phyloP scores from a whole-genome alignment of 2,797 vertebrate species.

The Falco naumanni region DNA sequence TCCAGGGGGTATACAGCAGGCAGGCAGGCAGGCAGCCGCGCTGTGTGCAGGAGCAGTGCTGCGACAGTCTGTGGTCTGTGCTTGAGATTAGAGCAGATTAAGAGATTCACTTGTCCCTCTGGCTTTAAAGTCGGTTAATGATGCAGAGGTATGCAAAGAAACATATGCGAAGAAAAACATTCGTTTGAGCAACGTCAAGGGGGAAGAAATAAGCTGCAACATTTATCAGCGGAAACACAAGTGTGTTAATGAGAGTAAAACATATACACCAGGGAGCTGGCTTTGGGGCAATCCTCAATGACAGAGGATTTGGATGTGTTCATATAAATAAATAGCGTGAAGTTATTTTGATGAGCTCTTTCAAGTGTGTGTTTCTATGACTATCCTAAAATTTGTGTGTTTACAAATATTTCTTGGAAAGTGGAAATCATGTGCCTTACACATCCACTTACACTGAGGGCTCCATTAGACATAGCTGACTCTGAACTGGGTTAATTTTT shows the following conservation, averaged over 20 bases:
- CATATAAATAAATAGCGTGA: background rate
- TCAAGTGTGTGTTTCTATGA: background rate
- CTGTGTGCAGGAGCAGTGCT: background rate
- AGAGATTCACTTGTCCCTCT: background rate
- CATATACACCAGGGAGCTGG: background rate
- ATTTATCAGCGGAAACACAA: background rate
- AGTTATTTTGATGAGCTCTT: background rate
- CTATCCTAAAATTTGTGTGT: background rate
- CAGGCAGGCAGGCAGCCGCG: background rate
- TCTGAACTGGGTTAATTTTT: background rate
- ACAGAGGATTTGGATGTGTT: background rate
- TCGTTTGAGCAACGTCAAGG: background rate
- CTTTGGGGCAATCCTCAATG: background rate
- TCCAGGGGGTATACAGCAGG: background rate
- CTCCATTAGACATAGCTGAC: background rate
- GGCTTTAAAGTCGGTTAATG: background rate
- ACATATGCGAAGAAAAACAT: background rate
- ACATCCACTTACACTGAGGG: background rate
- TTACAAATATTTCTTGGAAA: background rate
- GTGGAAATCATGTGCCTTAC: background rate
- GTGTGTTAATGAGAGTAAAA: background rate
- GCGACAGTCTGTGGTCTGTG: background rate
- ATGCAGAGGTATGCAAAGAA: background rate
- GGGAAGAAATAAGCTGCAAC: background rate
- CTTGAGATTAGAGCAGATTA: background rate